Evolutionary conservation across 2,113 vertebrate species (phyloP), one percentile per base, ranked within the genome.

Genomic region (Nerophis ophidion): DNA sequence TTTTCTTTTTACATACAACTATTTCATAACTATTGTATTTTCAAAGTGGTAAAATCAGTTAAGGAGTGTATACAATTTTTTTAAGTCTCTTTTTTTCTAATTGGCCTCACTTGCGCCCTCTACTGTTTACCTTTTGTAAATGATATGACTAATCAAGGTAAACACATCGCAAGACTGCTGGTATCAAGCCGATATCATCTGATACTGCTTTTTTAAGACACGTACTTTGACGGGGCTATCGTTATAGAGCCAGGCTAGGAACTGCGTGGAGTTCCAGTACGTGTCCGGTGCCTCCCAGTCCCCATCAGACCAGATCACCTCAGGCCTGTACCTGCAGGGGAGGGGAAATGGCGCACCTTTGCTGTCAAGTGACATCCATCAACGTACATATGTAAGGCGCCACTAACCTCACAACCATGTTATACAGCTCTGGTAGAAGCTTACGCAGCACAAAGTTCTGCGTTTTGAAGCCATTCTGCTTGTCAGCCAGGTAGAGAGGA

Each of bases 161-260:
- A 26, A 26, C 26, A 26, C 26, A 26, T 26, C 4, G 26, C 26
- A 26, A 26, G 26, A 26, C 26, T 26, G 26, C 26, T 26, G 3
- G 4, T 4, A 26, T 4, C 26, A 26, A 26, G 26, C 26, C 26
- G 26, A 3, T 26, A 26, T 26, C 26, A 26, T 26, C 26, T 4
- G 26, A 26, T 13, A n/a, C 14, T 55, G 44, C 1, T n/a, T 58
- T 46, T 45, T n/a, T 36, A 49, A 52, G 36, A 50, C 4, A 16
- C 63, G 44, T 82, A 95, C 97, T 90, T 94, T 98, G 55, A 99
- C 88, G 0, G 97, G 97, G 72, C 96, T 99, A 5, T 97, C 91
- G 0, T 95, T 99, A 72, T 99, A 99, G 48, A 99, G 93, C 97
- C 97, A 99, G 65, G 96, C 89, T 56, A 99, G 89, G 76, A 99